Evolutionary conservation across 2,797 vertebrate genomes (phyloP), one percentile per base, ranked within the genome.

Genomic region (Bucorvus abyssinicus): DNA sequence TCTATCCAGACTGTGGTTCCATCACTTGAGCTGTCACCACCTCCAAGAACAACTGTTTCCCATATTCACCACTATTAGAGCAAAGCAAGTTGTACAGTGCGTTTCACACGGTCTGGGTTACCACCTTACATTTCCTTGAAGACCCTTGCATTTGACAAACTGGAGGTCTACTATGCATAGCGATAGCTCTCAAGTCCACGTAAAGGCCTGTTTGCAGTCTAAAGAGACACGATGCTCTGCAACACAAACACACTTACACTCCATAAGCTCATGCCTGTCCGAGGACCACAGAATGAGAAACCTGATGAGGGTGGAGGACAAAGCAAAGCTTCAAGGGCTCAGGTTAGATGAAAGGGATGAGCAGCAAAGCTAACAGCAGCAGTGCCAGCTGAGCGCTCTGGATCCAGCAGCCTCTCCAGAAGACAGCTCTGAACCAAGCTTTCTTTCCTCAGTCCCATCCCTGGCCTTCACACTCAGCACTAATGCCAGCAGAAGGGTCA

Each of bases 21-120:
- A 36, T 36, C 84, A 18, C 21, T 71, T 27, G 10, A 47, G 17
- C 27, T 47, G 29, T 53, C 13, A n/a, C 26, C 1, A 1, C 15
- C 78, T 53, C 56, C 55, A 16, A 65, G 55, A 84, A 63, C 0
- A 9, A 36, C 42, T 0, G 0, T 38, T 79, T 40, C 30, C 29
- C 10, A 1, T 2, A 19, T 11, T 73, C 63, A 49, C 12, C 34
- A 12, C 13, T 40, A 2, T 10, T 10, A 32, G 10, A 50, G n/a
- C 38, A 47, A 56, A 89, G 45, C 27, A 36, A 76, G 52, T 5
- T 34, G 11, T 13, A 32, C 36, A 52, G 10, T 1, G 4, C 29
- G 36, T 34, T 89, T 53, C 67, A 53, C 0, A 8, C 40, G 14
- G 19, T 23, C 4, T 7, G 22, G 30, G 63, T 27, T 24, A 60